These are phyloP conservation scores for Ciconia boyciana DNA, from an alignment of 2,113 vertebrate species.

Conservation along the genomic window DNA sequence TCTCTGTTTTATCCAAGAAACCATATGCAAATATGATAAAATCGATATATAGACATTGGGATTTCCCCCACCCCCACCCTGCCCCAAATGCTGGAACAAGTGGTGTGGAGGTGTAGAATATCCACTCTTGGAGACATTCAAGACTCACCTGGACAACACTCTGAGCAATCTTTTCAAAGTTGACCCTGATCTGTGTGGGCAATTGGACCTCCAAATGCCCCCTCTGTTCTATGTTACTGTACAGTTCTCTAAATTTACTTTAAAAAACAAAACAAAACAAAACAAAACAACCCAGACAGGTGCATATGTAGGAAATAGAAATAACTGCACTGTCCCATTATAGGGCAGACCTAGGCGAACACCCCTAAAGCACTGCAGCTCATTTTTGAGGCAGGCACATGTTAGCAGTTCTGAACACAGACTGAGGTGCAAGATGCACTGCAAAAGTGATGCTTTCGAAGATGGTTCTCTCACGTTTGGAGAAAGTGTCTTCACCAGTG, in stretches of 20 bases:
- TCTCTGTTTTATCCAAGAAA: neutral
- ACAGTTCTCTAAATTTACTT: neutral
- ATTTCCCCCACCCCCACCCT: neutral
- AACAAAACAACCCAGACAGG: neutral
- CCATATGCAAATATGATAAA: neutral
- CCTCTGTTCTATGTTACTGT: neutral
- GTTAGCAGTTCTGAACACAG: neutral
- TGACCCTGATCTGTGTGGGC: neutral
- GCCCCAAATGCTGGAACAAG: neutral
- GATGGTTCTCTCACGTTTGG: neutral
- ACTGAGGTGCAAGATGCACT: neutral
- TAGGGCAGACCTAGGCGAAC: neutral
- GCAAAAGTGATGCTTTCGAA: neutral
- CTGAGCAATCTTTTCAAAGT: neutral
- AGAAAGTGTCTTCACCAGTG: neutral
- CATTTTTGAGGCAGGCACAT: neutral
- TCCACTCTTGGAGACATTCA: neutral
- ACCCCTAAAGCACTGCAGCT: neutral
- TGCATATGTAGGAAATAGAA: neutral
- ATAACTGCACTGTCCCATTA: neutral
- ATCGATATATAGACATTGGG: neutral
- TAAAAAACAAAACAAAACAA: neutral
- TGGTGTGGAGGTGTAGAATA: neutral
- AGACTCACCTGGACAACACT: neutral
- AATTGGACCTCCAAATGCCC: neutral